Evolutionary conservation across 1,140 invertebrate genomes (phyloP).

Genomic region (Drosophila bipectinata): DNA sequence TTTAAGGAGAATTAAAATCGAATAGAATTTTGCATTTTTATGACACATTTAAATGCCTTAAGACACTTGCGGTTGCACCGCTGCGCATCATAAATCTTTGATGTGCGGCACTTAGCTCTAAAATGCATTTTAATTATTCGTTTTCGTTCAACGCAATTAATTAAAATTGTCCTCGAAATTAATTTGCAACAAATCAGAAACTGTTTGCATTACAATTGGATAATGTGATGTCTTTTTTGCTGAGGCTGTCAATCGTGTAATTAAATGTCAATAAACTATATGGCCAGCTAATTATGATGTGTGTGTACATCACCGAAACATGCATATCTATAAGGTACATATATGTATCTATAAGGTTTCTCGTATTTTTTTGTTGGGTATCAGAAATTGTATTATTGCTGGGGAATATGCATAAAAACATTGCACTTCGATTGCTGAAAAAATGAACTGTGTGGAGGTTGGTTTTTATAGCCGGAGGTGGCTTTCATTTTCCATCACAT

Average conservation of each 20-base stretch:
- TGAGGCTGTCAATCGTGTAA: slow-evolving; percentile 28
- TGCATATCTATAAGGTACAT: too few species aligned
- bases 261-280: slow-evolving; percentile 61
- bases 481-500: slow-evolving; percentile 27
- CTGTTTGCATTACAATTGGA: slow-evolving; percentile 24
- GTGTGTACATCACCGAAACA: too few species aligned
- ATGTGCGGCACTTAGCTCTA: slow-evolving; percentile 17
- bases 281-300: neutral
- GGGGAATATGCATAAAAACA: slow-evolving; percentile 58
- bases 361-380: too few species aligned
- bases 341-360: too few species aligned
- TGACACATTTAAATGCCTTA: slow-evolving; percentile 23
- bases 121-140: slow-evolving; percentile 15
- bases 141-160: slow-evolving; percentile 8
- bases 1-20: slow-evolving; percentile 11
- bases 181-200: slow-evolving; percentile 36
- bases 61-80: slow-evolving; percentile 5
- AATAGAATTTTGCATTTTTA: slow-evolving; percentile 41
- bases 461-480: neutral
- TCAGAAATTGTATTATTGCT: slow-evolving; percentile 50
- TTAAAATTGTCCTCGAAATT: slow-evolving; percentile 25
- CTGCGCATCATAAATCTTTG: slow-evolving; percentile 25
- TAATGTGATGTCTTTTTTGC: slow-evolving; percentile 35
- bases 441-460: slow-evolving; percentile 23
- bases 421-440: slow-evolving; percentile 41